Evolutionary conservation across 2,888 invertebrate species (phyloP), one percentile per base, ranked within the genome.

Genomic region (Tortricodes alternella): DNA sequence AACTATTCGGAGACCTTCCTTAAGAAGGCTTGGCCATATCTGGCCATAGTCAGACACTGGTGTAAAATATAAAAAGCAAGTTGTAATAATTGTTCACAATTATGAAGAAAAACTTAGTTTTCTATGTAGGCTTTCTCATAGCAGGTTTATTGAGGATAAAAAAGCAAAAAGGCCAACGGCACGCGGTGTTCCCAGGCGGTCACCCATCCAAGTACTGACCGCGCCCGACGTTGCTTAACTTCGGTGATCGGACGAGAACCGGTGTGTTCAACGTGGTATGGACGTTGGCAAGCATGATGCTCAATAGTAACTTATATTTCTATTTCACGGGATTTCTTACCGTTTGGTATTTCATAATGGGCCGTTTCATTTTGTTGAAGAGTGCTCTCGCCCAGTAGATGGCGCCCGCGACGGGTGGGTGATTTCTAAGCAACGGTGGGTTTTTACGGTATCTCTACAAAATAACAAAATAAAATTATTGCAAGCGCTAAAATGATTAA

Each of bases 381-480:
- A 98, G 86, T 50, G 95, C 92, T 38, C 96, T 92, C 9, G 94
- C 95, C 98, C 98, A 98, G 77, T 94, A 95, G 61, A 98, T 96
- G 13, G 96, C 92, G 6, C 98, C 97, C 3, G 96, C 94, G n/a
- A 94, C 92, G 0, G 95, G 94, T 0, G 97, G 96, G 66, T 96
- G 95, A 71, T 96, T 93, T 53, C 94, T 93, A 18, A 95, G 91
- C 24, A 96, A 76, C 0, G 96, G 95, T 0, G 96, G 96, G 61
- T 91, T 85, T 61, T 92, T 89, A 19, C 92, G 92, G 62, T 85
- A 92, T 68, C 92, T 92, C 95, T 94, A 65, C 0, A 62, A 60
- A 13, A 21, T 19, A 43, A 39, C 5, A n/a, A n/a, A n/a, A n/a
- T n/a, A n/a, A n/a, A n/a, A n/a, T n/a, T n/a, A n/a, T n/a, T n/a